A percentile compares a stretch with the other conserved stretches of the same genome.
Conservation (phyloP, 2,888 invertebrate species). For the Periphyllus acericola region DNA sequence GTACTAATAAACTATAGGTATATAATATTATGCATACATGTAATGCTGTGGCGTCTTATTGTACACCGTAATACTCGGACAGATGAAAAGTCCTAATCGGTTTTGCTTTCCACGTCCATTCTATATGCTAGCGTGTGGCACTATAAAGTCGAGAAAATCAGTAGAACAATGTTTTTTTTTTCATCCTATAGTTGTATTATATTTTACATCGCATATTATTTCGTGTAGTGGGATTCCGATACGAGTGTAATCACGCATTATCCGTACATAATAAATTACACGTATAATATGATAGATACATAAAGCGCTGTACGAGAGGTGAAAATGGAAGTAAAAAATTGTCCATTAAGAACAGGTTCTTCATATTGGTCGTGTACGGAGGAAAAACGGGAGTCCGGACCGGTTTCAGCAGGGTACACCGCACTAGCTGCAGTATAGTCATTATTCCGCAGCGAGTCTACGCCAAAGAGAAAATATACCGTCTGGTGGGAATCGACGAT, state of each 20-base stretch:
- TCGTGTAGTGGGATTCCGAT: not conserved
- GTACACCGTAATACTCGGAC: not conserved
- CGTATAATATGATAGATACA: not conserved
- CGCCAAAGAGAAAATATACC: slow-evolving; percentile 10
- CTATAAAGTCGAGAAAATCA: too few species aligned
- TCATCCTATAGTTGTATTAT: not conserved
- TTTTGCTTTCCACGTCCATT: not conserved
- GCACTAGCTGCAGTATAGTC: too few species aligned
- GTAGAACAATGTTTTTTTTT: too few species aligned
- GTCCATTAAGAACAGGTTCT: slow-evolving; percentile 47
- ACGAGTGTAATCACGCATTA: not conserved
- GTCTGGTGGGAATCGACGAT: not conserved
- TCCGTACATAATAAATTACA: not conserved
- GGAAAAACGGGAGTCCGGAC: slow-evolving; percentile 42
- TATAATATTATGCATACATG: not conserved
- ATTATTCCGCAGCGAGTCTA: not conserved
- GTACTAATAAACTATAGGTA: slow-evolving; percentile 2
- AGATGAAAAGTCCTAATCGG: not conserved
- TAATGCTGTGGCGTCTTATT: not conserved
- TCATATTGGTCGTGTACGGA: not conserved
- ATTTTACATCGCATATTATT: not conserved
- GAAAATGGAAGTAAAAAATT: slow-evolving; percentile 46
- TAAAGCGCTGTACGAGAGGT: not conserved
- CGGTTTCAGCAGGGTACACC: slow-evolving; percentile 31
- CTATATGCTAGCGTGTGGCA: not conserved